These are phyloP conservation scores for Hippocampus kuda DNA, from an alignment of 2,797 vertebrate genomes.

Conservation along the genomic window DNA sequence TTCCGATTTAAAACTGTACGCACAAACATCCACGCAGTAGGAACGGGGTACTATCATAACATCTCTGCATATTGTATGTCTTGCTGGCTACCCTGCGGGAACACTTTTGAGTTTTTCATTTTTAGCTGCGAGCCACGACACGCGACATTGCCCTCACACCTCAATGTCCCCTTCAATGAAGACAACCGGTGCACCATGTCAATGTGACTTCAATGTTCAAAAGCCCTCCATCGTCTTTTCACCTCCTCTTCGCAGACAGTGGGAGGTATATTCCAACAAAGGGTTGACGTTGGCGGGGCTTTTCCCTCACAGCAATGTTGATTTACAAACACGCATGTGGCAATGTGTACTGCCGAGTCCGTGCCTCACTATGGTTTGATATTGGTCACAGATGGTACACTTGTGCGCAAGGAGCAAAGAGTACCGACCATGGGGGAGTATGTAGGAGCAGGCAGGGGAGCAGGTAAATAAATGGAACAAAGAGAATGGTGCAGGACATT, in stretches of 20 bases:
- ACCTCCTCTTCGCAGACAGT: conserved; percentile 40
- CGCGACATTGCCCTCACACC: conserved; percentile 9
- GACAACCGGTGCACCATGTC: conserved; percentile 13
- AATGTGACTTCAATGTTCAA: conserved; percentile 11
- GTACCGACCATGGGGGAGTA: background rate
- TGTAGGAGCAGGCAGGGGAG: conserved; percentile 2
- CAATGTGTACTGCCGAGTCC: background rate
- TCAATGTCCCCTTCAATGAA: conserved; percentile 15
- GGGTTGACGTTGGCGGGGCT: conserved; percentile 34
- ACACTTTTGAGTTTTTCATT: background rate
- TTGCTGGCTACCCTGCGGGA: background rate
- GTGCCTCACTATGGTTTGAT: background rate
- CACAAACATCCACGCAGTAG: background rate
- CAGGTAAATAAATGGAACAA: conserved; percentile 36
- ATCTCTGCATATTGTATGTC: background rate
- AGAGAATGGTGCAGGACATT: conserved; percentile 49
- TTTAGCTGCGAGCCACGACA: background rate
- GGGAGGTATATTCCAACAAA: conserved; percentile 41
- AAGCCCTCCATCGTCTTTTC: conserved; percentile 28
- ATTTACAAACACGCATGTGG: conserved; percentile 4
- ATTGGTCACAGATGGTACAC: background rate
- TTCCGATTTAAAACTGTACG: background rate
- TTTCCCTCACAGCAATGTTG: background rate
- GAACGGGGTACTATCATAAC: background rate
- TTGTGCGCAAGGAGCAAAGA: background rate